Evolutionary conservation across 1,140 invertebrate genomes (phyloP).

Genomic region (Tetramorium simillimum): DNA sequence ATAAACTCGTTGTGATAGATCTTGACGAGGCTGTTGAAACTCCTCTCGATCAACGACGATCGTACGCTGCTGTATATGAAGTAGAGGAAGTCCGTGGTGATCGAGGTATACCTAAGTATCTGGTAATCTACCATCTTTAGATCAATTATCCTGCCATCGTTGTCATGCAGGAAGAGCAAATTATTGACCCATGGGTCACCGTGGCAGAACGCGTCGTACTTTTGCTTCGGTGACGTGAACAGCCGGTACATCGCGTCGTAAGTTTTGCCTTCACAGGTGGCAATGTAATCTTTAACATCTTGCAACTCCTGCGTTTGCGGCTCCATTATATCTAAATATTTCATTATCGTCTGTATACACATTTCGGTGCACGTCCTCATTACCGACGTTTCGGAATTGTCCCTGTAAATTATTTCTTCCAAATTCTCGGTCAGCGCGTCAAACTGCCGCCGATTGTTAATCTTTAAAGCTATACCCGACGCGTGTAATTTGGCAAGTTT

Average conservation of each 20-base stretch:
- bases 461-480: conserved; percentile 79
- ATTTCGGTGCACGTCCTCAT: conserved; percentile 40
- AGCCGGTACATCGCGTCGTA: conserved; percentile 53
- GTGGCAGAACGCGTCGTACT: conserved; percentile 79
- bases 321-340: conserved; percentile 66
- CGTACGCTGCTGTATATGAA: conserved; percentile 80
- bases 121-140: conserved; percentile 82
- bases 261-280: conserved; percentile 8
- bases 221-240: conserved; percentile 26
- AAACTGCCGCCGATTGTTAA: conserved; percentile 74
- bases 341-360: conserved; percentile 47
- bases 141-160: conserved; percentile 36
- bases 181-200: conserved; percentile 85
- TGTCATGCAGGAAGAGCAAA: conserved; percentile 78
- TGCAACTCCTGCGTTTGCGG: conserved; percentile 47
- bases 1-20: conserved; percentile 75
- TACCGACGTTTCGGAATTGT: conserved; percentile 30
- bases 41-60: conserved; percentile 69
- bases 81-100: conserved; percentile 78
- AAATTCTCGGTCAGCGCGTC: conserved; percentile 58
- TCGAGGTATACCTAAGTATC: conserved; percentile 75
- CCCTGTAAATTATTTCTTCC: conserved; percentile 69
- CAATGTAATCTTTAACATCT: background rate
- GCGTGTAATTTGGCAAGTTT: conserved; percentile 82
- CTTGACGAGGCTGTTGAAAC: conserved; percentile 77